These are phyloP conservation scores for Oryzaephilus surinamensis DNA, from an alignment of 1,140 invertebrate species.

Conservation along the genomic window DNA sequence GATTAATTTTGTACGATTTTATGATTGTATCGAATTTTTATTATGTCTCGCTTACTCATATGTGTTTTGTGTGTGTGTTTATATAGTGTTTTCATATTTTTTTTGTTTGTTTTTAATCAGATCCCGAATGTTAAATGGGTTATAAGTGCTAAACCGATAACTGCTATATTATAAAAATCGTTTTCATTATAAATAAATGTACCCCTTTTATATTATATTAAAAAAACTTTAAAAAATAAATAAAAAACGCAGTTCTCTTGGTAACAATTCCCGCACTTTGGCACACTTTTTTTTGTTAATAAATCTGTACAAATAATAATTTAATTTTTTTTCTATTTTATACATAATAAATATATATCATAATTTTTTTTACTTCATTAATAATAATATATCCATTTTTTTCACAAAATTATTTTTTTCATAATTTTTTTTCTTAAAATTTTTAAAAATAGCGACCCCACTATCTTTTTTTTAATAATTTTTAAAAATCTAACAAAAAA, in stretches of 20 bases:
- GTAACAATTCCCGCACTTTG: constrained; percentile 38
- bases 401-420: no score
- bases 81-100: constrained; percentile 1
- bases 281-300: constrained; percentile 32
- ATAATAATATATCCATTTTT: constrained; percentile 38
- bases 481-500: constrained; percentile 39
- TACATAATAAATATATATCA: constrained; percentile 36
- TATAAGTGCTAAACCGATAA: constrained; percentile 22
- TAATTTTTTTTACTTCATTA: no score
- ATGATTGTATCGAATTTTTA: constrained; percentile 12
- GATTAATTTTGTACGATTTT: constrained; percentile 23
- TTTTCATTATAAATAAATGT: constrained; percentile 37
- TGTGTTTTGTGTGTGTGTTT: constrained; percentile 6
- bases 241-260: constrained; percentile 20
- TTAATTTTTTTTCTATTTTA: constrained; percentile 21
- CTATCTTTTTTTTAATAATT: constrained; percentile 27
- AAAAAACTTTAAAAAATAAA: constrained; percentile 31
- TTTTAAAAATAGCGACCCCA: constrained; percentile 34
- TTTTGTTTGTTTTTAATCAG: neutral
- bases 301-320: constrained; percentile 39
- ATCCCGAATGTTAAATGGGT: constrained; percentile 23
- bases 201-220: constrained; percentile 29
- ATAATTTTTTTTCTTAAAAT: no score
- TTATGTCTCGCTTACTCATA: constrained; percentile 4
- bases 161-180: constrained; percentile 8